Evolutionary conservation across 2,888 invertebrate species (phyloP).

Genomic region (Axea sp.): DNA sequence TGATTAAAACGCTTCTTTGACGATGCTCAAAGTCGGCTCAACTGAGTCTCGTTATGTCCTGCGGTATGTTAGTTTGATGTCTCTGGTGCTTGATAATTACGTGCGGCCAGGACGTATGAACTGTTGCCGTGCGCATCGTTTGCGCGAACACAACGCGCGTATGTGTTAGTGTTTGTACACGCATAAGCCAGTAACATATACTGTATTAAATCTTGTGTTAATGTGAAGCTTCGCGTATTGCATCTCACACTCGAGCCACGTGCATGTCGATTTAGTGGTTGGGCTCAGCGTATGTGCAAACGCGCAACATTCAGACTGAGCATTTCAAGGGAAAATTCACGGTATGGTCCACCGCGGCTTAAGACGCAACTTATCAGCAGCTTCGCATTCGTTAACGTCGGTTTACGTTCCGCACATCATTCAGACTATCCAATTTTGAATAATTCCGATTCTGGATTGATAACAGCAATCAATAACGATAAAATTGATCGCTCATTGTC

Average conservation of each 20-base stretch:
- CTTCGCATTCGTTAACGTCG: neutral
- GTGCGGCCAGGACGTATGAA: conserved; percentile 38
- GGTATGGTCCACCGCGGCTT: conserved; percentile 6
- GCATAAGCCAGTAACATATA: conserved; percentile 1
- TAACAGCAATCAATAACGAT: conserved; percentile 19
- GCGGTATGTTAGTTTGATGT: conserved; percentile 41
- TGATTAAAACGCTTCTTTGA: conserved; percentile 35
- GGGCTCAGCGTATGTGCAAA: conserved; percentile 27
- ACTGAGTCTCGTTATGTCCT: conserved; percentile 38
- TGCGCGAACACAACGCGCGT: conserved; percentile 10
- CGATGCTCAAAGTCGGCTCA: conserved; percentile 26
- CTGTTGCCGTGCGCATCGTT: conserved; percentile 24
- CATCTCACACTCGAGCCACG: neutral
- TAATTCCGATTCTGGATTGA: conserved; percentile 1
- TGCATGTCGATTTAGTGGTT: conserved; percentile 31
- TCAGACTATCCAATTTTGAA: neutral
- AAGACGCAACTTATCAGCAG: conserved; percentile 20
- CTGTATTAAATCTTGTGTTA: conserved; percentile 34
- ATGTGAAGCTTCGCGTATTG: conserved; percentile 4
- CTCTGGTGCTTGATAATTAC: conserved; percentile 28
- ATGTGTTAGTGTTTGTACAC: conserved; percentile 19
- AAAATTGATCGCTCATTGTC: neutral
- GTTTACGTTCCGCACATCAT: conserved; percentile 3
- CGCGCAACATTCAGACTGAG: conserved; percentile 2
- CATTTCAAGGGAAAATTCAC: conserved; percentile 4